Base-by-base conservation (phyloP, 2,888 invertebrate genomes). In the Magallana nippona region DNA sequence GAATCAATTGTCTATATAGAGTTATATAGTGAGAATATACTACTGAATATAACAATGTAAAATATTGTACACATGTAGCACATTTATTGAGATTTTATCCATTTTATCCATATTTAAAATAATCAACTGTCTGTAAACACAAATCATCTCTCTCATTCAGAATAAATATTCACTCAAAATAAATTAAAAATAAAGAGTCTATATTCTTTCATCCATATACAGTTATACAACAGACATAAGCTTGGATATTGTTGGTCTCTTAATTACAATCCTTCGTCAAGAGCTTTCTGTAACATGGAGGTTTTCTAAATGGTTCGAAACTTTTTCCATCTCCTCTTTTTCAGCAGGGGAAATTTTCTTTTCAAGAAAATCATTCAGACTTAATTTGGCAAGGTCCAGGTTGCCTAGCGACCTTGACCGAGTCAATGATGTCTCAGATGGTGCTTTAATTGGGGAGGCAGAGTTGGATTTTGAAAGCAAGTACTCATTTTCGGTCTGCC, bases 371-470 rank as follows among this genome's bases (percentile, higher is more conserved):
- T 91, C 90, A 1, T 88, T 86, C 62, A 92, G 86, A 79, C 87
- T 88, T 57, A 91, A 83, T 80, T 88, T 88, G 17, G 90, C 89
- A 82, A 92, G 88, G 85, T 92, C 91, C 78, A 93, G 88, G 82
- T 93, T 93, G 81, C 93, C 92, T 55, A 93, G 84, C 60, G 93
- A 93, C 82, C 90, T 91, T 81, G 93, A 93, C 82, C 93, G 85
- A 60, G 91, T 85, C 56, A 92, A 84, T n/a, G 88, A 78, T 27
- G 85, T 86, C 10, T 87, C 86, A 83, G 79, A 85, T 10, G 83
- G 80, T 0, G 88, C 85, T 86, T 91, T 91, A 8, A 89, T 87
- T 8, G 91, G 91, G 1, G 91, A 91, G 1, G 90, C 88, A 10
- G 89, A 87, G 85, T 90, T 91, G 78, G 92, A 92, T 82, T 91